These are phyloP conservation scores for Scolopax mira DNA, from an alignment of 2,113 vertebrate species.

Conservation along the genomic window DNA sequence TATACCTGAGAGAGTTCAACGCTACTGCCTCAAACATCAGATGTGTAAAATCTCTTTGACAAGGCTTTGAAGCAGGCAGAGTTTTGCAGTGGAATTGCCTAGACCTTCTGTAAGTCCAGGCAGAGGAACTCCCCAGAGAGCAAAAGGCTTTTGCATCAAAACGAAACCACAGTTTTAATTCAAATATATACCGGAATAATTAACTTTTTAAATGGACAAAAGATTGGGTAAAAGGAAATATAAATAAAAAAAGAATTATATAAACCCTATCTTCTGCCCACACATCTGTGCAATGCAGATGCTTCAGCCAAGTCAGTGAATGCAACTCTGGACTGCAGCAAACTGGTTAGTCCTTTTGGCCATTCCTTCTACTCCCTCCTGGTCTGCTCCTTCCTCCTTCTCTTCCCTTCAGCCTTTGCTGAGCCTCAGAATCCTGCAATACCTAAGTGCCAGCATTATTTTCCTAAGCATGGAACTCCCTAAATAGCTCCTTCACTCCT, in stretches of 20 bases:
- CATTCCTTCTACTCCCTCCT: background rate
- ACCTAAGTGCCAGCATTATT: background rate
- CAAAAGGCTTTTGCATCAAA: background rate
- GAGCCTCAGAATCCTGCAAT: background rate
- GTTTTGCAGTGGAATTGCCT: background rate
- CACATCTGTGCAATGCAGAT: background rate
- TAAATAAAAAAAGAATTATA: background rate
- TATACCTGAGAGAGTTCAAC: background rate
- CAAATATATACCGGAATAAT: background rate
- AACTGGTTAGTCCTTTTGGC: background rate
- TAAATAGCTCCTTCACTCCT: background rate
- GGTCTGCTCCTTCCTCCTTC: background rate
- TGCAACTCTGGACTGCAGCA: background rate
- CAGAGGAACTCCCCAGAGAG: background rate
- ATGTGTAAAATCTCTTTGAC: background rate
- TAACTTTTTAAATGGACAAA: background rate
- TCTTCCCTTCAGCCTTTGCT: background rate
- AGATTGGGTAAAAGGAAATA: background rate
- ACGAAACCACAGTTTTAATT: background rate
- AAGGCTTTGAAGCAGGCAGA: constrained; percentile 25
- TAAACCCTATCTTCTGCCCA: background rate
- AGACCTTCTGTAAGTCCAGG: background rate
- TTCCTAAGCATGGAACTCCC: background rate
- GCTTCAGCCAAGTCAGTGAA: background rate
- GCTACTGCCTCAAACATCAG: background rate